These are phyloP conservation scores for Pandemis cinnamomeana DNA, from an alignment of 2,888 invertebrate species.

Conservation along the genomic window DNA sequence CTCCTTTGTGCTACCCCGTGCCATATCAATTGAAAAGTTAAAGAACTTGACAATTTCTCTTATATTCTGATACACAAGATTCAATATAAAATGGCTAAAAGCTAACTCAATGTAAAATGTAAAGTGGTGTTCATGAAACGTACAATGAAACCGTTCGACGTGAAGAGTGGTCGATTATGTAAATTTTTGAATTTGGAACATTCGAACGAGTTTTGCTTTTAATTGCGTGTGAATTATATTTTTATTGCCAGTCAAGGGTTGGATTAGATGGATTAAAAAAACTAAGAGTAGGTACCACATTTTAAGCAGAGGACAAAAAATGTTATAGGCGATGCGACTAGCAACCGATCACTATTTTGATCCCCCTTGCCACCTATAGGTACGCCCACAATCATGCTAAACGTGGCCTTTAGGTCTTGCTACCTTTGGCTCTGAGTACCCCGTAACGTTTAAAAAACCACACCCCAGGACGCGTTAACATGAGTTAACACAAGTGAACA, in stretches of 20 bases:
- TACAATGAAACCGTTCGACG: conserved; percentile 42
- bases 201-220: conserved; percentile 39
- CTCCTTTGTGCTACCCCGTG: conserved; percentile 33
- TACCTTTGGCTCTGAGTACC: too few relatives aligned
- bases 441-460: too few relatives aligned
- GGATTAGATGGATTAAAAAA: neutral
- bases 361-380: too few relatives aligned
- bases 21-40: conserved; percentile 22
- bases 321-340: too few relatives aligned
- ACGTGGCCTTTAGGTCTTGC: too few relatives aligned
- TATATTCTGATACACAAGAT: neutral
- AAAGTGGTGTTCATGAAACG: conserved; percentile 29
- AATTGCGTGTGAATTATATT: conserved; percentile 36
- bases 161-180: conserved; percentile 43
- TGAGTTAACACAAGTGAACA: neutral
- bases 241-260: conserved; percentile 12
- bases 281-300: too few relatives aligned
- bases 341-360: too few relatives aligned
- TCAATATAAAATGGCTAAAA: neutral
- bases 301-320: too few relatives aligned
- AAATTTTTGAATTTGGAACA: conserved; percentile 41
- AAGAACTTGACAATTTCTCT: neutral
- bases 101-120: conserved; percentile 6
- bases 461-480: neutral
- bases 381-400: too few relatives aligned